Evolutionary conservation across 2,797 vertebrate species (phyloP), one percentile per base, ranked within the genome.

Genomic region (Lepilemur ruficaudatus): DNA sequence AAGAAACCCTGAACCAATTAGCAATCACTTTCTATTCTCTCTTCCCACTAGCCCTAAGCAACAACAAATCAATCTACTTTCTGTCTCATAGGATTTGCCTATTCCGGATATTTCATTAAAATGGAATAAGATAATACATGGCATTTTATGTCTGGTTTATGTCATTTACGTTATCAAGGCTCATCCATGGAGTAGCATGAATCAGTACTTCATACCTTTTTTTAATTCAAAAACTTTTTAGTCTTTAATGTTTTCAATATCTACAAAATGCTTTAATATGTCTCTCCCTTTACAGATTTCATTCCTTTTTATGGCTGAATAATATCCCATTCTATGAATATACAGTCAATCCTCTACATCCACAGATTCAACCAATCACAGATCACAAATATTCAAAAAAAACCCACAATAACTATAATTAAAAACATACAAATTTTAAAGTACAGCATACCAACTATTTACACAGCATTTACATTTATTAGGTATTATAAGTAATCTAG

Each of bases 61-160:
- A 91, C 28, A 79, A 80, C 38, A 72, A 61, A 41, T 76, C 43
- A 69, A 95, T 76, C 50, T 76, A 95, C n/a, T 46, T 89, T 88
- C 61, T 70, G 6, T 41, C 20, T 72, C 73, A 20, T 75, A 52
- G 32, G 73, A 52, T 76, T 76, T 76, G 48, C 48, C 32, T 50
- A 52, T 22, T 76, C 46, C n/a, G 48, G 18, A 76, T n/a, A 96
- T 70, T 85, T 82, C 4, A 32, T 41, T 52, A 81, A 81, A 89
- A n/a, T n/a, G 32, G 35, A 84, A 85, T 79, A 18, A 75, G 30
- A 46, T 46, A 72, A 2, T 75, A 76, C 5, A 7, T n/a, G 73
- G 46, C n/a, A 23, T 78, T 78, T 78, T 78, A 32, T 75, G 23
- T 38, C 50, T 87, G 38, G 43, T 14, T 18, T 67, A 7, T 75